phyloP scores from a whole-genome alignment of 2,113 vertebrate species.

The Rattus norvegicus region GRCr8 NC_086032.1:5502501-5503000 shows the following conservation, averaged over 20 bases:
- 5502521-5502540: neutral
- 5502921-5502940: neutral
- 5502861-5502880: neutral
- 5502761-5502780: neutral
- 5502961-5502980: neutral
- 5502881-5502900: neutral
- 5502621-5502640: neutral
- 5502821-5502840: neutral
- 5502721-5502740: neutral
- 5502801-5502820: neutral
- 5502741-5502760: neutral
- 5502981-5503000: neutral
- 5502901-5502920: neutral
- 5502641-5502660: neutral
- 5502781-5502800: neutral
- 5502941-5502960: neutral
- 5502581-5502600: neutral
- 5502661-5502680: neutral
- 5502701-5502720: neutral
- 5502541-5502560: neutral
- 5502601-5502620: neutral
- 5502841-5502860: neutral
- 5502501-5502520: neutral
- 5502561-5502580: neutral
- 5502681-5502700: neutral